Evolutionary conservation across 23 tunicate genomes (phyloP), one percentile per base, ranked within the genome.

Genomic region (Phallusia fumigata): DNA sequence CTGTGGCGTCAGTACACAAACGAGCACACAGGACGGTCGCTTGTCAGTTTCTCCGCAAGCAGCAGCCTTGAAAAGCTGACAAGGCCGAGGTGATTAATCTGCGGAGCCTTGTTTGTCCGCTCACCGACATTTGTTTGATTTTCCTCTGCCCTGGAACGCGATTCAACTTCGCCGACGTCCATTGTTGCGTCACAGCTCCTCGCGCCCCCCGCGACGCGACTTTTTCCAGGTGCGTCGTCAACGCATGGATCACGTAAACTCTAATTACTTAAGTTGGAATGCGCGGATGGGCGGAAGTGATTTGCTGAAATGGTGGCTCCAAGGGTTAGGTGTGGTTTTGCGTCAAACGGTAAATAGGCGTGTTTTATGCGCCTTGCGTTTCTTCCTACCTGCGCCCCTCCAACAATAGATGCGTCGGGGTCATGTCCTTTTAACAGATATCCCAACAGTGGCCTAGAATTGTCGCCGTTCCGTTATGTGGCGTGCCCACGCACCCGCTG

Each of bases 141-240:
- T 58, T 58, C 69, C 28, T 24, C 69, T 22, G 28, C 16, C 28
- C 69, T 58, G 69, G 69, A 58, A 58, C 69, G 69, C 69, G 69
- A 58, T 58, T 58, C 69, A 58, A 58, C 69, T 58, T 58, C 69
- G 69, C 69, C 69, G 69, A 58, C 69, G 69, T 58, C 3, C 69
- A 58, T 58, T 58, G 69, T 58, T 58, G 16, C 69, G 69, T 58
- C 69, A 58, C 69, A 58, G 28, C 26, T 58, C 58, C 18, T n/a
- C n/a, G n/a, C n/a, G 47, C 47, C 47, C 10, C 47, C 47, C 47
- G 47, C 47, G 47, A 40, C 47, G 47, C 47, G 28, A 58, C 16
- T 24, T 24, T 58, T 21, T 21, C 28, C 69, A 58, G 69, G 69
- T 58, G 69, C 69, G 69, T 58, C 69, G 28, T 24, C 28, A 58